Conservation (phyloP, 1,140 invertebrate genomes). For the Ephestia elutella region DNA sequence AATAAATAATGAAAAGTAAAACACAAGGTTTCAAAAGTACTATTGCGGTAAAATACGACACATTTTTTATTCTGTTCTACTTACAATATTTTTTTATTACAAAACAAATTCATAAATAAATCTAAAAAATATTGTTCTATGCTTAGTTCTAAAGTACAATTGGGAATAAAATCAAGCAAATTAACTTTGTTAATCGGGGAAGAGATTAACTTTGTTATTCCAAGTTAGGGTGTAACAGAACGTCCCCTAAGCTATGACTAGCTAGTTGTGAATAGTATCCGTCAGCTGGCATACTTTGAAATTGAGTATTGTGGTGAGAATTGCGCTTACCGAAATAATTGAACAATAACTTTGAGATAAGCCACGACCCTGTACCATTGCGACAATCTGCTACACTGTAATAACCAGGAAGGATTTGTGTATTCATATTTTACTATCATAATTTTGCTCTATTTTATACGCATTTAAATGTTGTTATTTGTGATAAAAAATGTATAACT, state of each 20-base stretch:
- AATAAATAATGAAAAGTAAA: too few species aligned
- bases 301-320: slow-evolving; percentile 18
- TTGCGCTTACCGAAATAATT: slow-evolving; percentile 2
- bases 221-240: background rate
- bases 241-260: background rate
- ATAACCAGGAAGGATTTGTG: background rate
- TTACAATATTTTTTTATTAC: too few species aligned
- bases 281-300: slow-evolving; percentile 38
- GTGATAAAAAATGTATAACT: too few species aligned
- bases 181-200: too few species aligned
- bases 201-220: background rate
- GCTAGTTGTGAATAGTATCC: slow-evolving; percentile 19
- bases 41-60: too few species aligned
- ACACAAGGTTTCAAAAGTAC: too few species aligned
- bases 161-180: too few species aligned
- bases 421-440: background rate
- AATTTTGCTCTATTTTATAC: background rate
- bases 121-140: too few species aligned
- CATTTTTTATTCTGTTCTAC: too few species aligned
- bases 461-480: background rate
- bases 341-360: slow-evolving; percentile 5
- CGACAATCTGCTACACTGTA: slow-evolving; percentile 2
- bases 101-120: too few species aligned
- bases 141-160: too few species aligned
- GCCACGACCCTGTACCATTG: background rate